phyloP scores from a whole-genome alignment of 2,888 invertebrate genomes.

The Pammene fasciana region DNA sequence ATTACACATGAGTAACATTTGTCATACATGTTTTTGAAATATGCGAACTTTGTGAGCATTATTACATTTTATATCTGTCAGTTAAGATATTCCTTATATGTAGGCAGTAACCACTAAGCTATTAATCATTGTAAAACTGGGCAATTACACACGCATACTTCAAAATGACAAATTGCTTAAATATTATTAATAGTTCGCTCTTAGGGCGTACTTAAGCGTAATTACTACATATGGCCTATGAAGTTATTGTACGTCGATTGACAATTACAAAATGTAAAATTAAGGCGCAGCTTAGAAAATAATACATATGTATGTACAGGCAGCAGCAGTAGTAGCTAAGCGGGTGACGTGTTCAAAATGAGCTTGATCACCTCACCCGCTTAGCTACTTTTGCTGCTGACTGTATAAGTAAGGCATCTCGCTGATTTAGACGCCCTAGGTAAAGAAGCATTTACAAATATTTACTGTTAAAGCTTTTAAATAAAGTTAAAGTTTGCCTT shows the following conservation, averaged over 20 bases:
- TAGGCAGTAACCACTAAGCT: conserved; percentile 11
- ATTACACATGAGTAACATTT: conserved; percentile 33
- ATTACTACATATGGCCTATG: conserved; percentile 11
- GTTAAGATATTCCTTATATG: conserved; percentile 36
- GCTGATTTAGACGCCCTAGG: no score
- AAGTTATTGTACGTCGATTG: background rate
- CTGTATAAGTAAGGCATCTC: no score
- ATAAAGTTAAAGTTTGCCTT: no score
- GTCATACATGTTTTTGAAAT: conserved; percentile 17
- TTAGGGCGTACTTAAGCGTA: conserved; percentile 11
- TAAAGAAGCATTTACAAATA: no score
- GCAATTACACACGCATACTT: conserved; percentile 43
- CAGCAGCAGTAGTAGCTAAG: no score
- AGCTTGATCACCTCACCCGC: no score
- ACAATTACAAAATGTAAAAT: background rate
- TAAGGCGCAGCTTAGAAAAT: background rate
- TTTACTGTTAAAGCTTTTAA: no score
- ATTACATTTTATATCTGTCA: conserved; percentile 25
- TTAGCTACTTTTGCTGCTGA: no score
- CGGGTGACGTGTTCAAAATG: no score
- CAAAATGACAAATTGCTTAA: conserved; percentile 44
- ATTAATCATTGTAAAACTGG: conserved; percentile 44
- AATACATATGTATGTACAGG: no score
- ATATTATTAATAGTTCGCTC: conserved; percentile 40
- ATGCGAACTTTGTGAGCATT: conserved; percentile 18